These are phyloP conservation scores for Macrophya annulata DNA, from an alignment of 2,888 invertebrate species.

Conservation along the genomic window DNA sequence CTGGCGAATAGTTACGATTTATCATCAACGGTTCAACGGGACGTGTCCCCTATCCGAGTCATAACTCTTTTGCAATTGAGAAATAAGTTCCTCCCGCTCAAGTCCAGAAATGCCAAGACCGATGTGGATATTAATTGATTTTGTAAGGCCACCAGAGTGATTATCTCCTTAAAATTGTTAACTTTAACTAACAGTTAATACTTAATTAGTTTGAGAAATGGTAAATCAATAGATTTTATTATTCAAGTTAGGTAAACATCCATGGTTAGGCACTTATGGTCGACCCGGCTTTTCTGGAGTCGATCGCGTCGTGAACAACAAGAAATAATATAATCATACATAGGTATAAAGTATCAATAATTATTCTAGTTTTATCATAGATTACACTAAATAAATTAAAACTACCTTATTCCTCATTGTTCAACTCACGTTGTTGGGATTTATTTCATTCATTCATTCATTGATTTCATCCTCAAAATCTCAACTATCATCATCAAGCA, in stretches of 20 bases:
- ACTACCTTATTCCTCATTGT: conserved; percentile 58
- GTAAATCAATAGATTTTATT: conserved; percentile 58
- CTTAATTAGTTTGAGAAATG: conserved; percentile 64
- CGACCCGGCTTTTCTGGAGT: conserved; percentile 71
- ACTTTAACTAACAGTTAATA: conserved; percentile 72
- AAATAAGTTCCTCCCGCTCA: conserved; percentile 29
- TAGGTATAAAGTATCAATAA: conserved; percentile 38
- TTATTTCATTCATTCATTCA: background rate
- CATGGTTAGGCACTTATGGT: conserved; percentile 78
- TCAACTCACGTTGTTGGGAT: conserved; percentile 28
- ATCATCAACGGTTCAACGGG: background rate
- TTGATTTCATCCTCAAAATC: background rate
- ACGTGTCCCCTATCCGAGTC: background rate
- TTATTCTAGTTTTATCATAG: conserved; percentile 53
- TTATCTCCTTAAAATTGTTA: conserved; percentile 71
- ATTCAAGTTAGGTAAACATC: conserved; percentile 64
- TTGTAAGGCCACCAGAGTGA: conserved; percentile 78
- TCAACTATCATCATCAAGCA: conserved; percentile 35
- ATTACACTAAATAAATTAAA: conserved; percentile 70
- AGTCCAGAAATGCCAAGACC: conserved; percentile 71
- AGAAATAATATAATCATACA: conserved; percentile 47
- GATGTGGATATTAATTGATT: conserved; percentile 76
- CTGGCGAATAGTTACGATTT: background rate
- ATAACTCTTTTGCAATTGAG: conserved; percentile 33
- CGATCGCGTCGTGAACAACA: conserved; percentile 57